Evolutionary conservation across 2,797 vertebrate species (phyloP), one percentile per base, ranked within the genome.

Genomic region (Helicolenus hilgendorfi): DNA sequence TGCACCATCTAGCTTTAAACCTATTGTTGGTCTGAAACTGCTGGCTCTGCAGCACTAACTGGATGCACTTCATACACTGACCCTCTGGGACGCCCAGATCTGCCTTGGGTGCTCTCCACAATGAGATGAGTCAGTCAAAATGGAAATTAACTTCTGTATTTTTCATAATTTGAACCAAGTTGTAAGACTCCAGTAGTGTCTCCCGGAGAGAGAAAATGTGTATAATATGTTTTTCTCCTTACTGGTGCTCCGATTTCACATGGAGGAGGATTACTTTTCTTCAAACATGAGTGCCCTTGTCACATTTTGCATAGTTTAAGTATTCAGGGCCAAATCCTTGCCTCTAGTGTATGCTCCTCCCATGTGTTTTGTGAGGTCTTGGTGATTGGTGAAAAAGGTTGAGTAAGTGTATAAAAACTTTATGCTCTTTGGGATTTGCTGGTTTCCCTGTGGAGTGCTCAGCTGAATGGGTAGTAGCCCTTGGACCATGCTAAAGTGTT

Each of bases 261-360:
- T 53, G 53, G 65, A 79, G 73, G 83, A 72, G 89, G 89, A 89
- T 89, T 86, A 84, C 20, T 65, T 72, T 83, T 74, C 89, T 64
- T 95, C 77, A 85, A 87, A 85, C 91, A 91, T 53, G 58, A 89
- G 77, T 80, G 86, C 67, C 71, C 85, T 87, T 92, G 88, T 87
- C 73, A 87, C 79, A 83, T 85, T 85, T 36, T 80, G 55, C 78
- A 67, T 76, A 83, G 79, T 89, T 62, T 72, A 80, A 77, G 79
- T 85, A 78, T 79, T 90, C 65, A 62, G 22, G 67, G 58, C 64
- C 72, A 83, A 90, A 91, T 91, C 86, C 71, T 75, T 8, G 29
- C 49, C 74, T 86, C 69, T 20, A 38, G 58, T 78, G 78, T 55
- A 72, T 78, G 36, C 74, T 71, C 24, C 33, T 72, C 77, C 75